phyloP scores from a whole-genome alignment of 1,140 invertebrate genomes.

The Brachionus plicatilis region DNA sequence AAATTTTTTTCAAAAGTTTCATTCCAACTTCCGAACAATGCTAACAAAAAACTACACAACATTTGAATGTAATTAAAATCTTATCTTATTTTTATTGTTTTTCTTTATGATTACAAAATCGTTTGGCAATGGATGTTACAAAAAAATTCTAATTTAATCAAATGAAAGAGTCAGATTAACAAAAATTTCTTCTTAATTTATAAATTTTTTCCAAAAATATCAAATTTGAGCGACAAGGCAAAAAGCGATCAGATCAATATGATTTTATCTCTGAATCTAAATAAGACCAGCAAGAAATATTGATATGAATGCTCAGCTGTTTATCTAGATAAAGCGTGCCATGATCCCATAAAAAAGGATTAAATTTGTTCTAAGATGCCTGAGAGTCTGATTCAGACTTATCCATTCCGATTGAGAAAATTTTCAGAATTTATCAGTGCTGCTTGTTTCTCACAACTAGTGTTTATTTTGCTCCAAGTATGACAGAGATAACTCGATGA shows the following conservation, averaged over 20 bases:
- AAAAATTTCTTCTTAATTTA: neutral
- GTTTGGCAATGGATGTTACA: neutral
- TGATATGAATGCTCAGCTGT: neutral
- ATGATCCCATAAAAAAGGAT: neutral
- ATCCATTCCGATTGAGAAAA: neutral
- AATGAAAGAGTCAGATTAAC: neutral
- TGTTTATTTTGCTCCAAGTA: neutral
- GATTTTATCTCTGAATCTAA: neutral
- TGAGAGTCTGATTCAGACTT: neutral
- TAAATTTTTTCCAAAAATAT: neutral
- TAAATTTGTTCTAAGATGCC: neutral
- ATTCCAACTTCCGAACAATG: neutral
- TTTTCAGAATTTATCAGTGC: neutral
- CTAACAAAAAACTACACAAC: neutral
- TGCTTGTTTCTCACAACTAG: neutral
- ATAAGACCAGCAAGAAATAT: neutral
- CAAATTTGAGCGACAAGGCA: neutral
- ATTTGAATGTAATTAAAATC: constrained; percentile 11
- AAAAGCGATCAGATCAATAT: neutral
- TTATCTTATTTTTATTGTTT: neutral
- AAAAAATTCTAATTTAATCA: neutral
- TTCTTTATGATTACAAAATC: neutral
- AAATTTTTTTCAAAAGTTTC: neutral
- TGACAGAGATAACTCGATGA: neutral
- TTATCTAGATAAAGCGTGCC: neutral